Base-by-base conservation (phyloP, 2,113 vertebrate species). In the Holacanthus passer region DNA sequence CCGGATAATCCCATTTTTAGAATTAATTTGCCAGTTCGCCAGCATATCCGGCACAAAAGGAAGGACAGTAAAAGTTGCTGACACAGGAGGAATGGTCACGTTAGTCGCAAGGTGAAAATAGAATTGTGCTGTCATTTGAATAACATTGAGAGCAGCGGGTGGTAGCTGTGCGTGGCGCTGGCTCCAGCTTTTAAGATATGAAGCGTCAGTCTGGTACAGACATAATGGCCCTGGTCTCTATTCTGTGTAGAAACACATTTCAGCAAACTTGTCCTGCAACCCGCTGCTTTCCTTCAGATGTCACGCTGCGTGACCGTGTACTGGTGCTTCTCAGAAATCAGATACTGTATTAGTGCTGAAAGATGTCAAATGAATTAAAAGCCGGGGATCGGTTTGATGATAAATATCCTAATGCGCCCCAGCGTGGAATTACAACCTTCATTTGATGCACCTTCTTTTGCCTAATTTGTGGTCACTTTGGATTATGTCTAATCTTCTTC, bases 351-450 rank as follows among this genome's bases (percentile, higher is more conserved):
- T 88, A 86, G 80, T 74, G 87, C 81, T 91, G 92, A 94, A 90
- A 91, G 87, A 87, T 92, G 93, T 93, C 90, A 90, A 73, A 90
- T 73, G 81, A 89, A 95, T 91, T 92, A 83, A 83, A 86, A 82
- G 87, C 69, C 14, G 7, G 66, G 60, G 53, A 66, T 84, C 10
- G 35, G 76, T 77, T 71, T 87, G 76, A 88, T 66, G 78, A 86
- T 74, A 73, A 82, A 81, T 73, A 75, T 78, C 65, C 74, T 85
- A 89, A 95, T 87, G 75, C 35, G 14, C 32, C 73, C 74, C 31
- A 90, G 81, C 68, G 7, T 62, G 66, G 76, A 94, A 93, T 94
- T 83, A 89, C 74, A 73, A 83, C 84, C 71, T 88, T 83, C 8
- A 74, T 89, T 91, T 90, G 73, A 69, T 73, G 67, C 31, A 73